Evolutionary conservation across 1,140 invertebrate genomes (phyloP).

Genomic region (Heliconius hermathena): DNA sequence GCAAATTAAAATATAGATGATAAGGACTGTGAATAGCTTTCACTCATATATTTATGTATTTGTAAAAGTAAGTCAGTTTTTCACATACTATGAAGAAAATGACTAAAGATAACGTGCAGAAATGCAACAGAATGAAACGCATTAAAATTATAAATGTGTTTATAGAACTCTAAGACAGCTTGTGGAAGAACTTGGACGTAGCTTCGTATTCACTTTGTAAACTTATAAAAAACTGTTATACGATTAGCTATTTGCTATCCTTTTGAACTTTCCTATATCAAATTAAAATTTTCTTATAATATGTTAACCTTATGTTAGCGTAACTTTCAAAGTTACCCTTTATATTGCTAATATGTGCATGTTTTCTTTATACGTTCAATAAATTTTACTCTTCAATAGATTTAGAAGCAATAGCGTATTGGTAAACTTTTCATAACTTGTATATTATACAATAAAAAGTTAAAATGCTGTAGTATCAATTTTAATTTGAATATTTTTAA

Average conservation of each 20-base stretch:
- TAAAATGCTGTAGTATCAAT: no score
- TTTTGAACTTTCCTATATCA: slow-evolving; percentile 4
- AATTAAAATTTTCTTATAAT: slow-evolving; percentile 10
- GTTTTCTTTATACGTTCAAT: slow-evolving; percentile 8
- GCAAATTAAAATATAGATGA: no score
- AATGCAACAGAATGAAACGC: neutral
- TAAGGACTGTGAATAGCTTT: no score
- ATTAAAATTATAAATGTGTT: neutral
- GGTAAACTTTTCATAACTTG: neutral
- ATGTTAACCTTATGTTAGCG: neutral
- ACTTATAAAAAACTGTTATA: slow-evolving; percentile 3
- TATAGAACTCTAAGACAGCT: slow-evolving; percentile 8
- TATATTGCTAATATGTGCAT: neutral
- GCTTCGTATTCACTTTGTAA: slow-evolving; percentile 17
- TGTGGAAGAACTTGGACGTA: neutral
- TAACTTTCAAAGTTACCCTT: neutral
- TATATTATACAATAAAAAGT: neutral
- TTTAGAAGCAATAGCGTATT: neutral
- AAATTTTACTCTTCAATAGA: neutral
- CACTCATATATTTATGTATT: no score
- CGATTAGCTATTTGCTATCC: neutral
- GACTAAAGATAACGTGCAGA: no score
- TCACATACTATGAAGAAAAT: no score
- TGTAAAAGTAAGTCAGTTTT: no score
- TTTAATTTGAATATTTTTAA: no score